These are phyloP conservation scores for Pectinophora gossypiella DNA, from an alignment of 1,140 invertebrate genomes.

Conservation along the genomic window DNA sequence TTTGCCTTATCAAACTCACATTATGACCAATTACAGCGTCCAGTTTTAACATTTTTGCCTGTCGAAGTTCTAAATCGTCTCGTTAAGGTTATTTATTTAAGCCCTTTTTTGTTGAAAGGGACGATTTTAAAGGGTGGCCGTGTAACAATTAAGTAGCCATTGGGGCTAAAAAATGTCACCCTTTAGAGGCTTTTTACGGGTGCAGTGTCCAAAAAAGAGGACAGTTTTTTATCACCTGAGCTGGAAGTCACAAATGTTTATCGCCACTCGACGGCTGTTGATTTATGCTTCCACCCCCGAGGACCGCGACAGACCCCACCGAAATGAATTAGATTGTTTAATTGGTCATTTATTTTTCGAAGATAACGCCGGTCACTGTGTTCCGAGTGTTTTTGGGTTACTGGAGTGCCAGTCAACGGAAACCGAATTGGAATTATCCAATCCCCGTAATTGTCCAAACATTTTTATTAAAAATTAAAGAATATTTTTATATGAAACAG, in stretches of 20 bases:
- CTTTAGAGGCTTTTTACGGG: conserved; percentile 48
- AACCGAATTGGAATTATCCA: conserved; percentile 8
- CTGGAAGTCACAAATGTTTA: conserved; percentile 73
- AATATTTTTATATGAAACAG: background rate
- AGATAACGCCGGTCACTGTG: conserved; percentile 55
- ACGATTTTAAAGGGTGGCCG: conserved; percentile 55
- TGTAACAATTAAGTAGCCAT: conserved; percentile 63
- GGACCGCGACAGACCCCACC: conserved; percentile 34
- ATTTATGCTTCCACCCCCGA: conserved; percentile 68
- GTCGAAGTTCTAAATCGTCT: conserved; percentile 31
- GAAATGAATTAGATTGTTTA: conserved; percentile 71
- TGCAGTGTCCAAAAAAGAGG: conserved; percentile 55
- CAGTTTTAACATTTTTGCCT: conserved; percentile 45
- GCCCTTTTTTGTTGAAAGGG: conserved; percentile 55
- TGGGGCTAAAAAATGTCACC: conserved; percentile 70
- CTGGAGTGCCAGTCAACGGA: conserved; percentile 1
- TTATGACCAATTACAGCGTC: conserved; percentile 37
- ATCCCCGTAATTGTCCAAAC: conserved; percentile 10
- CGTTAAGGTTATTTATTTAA: conserved; percentile 61
- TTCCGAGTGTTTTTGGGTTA: conserved; percentile 41
- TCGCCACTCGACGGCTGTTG: conserved; percentile 69
- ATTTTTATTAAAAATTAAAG: conserved; percentile 22
- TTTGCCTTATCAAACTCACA: conserved; percentile 48
- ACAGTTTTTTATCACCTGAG: conserved; percentile 67
- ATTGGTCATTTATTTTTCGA: conserved; percentile 70